Base-by-base conservation (phyloP, 2,113 vertebrate genomes). In the Hystrix brachyura region DNA sequence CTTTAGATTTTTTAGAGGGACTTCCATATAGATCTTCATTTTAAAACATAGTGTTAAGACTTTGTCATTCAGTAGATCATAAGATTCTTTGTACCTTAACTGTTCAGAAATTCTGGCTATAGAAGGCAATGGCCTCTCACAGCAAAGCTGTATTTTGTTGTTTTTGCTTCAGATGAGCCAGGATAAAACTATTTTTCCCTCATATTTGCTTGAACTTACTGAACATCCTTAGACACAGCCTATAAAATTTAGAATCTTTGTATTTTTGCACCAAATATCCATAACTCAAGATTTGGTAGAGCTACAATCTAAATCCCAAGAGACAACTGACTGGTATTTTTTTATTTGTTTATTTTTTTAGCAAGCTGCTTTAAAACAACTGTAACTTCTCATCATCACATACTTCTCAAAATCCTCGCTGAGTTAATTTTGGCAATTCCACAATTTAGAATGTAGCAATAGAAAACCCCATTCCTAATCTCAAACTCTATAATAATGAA, bases 191-290 rank as follows among this genome's bases (percentile, higher is more conserved):
- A 32, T 46, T n/a, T 83, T 34, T 67, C 60, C 14, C 57, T 83
- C 43, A 69, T 38, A 74, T 7, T 92, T 94, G 14, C 60, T 92
- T 92, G 14, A 84, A 81, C 34, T 89, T 55, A 81, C 13, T 86
- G 34, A 89, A 94, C 2, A 4, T 67, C 23, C 5, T 7, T 90
- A 86, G 59, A 9, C 46, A 81, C n/a, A 67, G 27, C 7, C 23
- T 48, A 48, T 17, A 96, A 76, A 86, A 87, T 90, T 80, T 74
- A 92, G 23, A 10, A 78, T 82, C 29, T 62, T 92, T 8, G 46
- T 27, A 19, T 84, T 74, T 69, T 60, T 62, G 80, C 76, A 13
- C 1, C 6, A 21, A 87, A 78, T 76, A 1, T 48, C 2, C 48
- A 32, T 2, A 59, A 29, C 10, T 84, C 21, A 17, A 53, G 9